phyloP scores from a whole-genome alignment of 2,888 invertebrate species.

The Patella depressa region DNA sequence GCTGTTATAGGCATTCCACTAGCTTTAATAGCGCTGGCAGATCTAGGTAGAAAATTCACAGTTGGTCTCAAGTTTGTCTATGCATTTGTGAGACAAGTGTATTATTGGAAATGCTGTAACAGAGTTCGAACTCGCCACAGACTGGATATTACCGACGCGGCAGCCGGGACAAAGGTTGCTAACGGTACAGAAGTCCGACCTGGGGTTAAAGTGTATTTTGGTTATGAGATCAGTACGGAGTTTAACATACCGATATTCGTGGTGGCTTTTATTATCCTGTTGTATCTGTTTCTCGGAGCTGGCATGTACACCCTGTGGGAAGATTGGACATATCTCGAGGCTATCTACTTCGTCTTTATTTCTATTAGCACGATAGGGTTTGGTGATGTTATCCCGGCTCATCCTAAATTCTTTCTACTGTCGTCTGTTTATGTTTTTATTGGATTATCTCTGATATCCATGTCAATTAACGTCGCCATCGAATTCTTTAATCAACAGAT shows the following conservation, averaged over 20 bases:
- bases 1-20: constrained; percentile 96
- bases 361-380: constrained; percentile 98
- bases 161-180: neutral
- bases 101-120: constrained; percentile 86
- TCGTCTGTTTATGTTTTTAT: constrained; percentile 94
- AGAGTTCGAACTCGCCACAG: constrained; percentile 65
- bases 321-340: constrained; percentile 90
- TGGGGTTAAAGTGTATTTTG: constrained; percentile 32
- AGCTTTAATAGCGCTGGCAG: constrained; percentile 92
- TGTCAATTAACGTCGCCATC: constrained; percentile 94
- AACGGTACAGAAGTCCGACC: constrained; percentile 17
- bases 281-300: constrained; percentile 91
- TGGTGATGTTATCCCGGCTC: constrained; percentile 89
- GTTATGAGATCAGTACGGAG: constrained; percentile 76
- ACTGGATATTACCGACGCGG: constrained; percentile 6
- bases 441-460: constrained; percentile 93
- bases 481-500: constrained; percentile 57
- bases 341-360: constrained; percentile 97
- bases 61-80: constrained; percentile 90
- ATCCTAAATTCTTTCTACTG: constrained; percentile 90
- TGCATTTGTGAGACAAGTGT: constrained; percentile 69
- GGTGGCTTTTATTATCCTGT: constrained; percentile 85
- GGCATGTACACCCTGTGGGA: constrained; percentile 77
- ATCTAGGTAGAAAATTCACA: constrained; percentile 94
- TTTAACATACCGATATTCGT: constrained; percentile 93